These are phyloP conservation scores for Hyperopisus bebe DNA, from an alignment of 2,113 vertebrate genomes.

Conservation along the genomic window DNA sequence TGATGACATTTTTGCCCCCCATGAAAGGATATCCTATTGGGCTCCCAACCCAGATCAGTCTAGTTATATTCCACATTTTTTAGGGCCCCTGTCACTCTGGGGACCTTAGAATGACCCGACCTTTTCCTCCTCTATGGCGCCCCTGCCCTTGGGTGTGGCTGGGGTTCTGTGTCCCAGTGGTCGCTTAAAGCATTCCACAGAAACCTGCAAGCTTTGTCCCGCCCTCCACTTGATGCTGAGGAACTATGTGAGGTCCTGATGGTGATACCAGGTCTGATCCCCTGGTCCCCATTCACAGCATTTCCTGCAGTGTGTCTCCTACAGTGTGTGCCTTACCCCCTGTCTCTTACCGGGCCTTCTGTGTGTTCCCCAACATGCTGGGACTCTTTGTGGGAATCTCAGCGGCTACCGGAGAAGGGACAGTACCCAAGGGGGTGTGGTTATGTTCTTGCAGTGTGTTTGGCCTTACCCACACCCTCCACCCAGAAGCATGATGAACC, in stretches of 20 bases:
- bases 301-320: neutral
- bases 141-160: neutral
- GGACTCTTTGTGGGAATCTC: neutral
- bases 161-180: neutral
- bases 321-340: constrained; percentile 34
- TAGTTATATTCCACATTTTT: neutral
- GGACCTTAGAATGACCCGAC: neutral
- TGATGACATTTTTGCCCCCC: neutral
- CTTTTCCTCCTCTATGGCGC: neutral
- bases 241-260: neutral
- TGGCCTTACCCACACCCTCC: neutral
- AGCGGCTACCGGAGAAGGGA: neutral
- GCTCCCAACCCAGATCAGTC: neutral
- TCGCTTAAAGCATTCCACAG: neutral
- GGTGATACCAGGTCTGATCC: neutral
- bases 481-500: constrained; percentile 16
- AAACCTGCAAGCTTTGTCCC: neutral
- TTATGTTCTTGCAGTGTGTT: neutral
- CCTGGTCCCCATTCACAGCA: neutral
- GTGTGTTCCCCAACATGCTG: neutral
- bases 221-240: neutral
- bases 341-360: neutral
- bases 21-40: neutral
- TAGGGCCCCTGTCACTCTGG: neutral
- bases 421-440: neutral